These are phyloP conservation scores for Hapalemur alaotrensis DNA, from an alignment of 2,797 vertebrate species.

Conservation along the genomic window DNA sequence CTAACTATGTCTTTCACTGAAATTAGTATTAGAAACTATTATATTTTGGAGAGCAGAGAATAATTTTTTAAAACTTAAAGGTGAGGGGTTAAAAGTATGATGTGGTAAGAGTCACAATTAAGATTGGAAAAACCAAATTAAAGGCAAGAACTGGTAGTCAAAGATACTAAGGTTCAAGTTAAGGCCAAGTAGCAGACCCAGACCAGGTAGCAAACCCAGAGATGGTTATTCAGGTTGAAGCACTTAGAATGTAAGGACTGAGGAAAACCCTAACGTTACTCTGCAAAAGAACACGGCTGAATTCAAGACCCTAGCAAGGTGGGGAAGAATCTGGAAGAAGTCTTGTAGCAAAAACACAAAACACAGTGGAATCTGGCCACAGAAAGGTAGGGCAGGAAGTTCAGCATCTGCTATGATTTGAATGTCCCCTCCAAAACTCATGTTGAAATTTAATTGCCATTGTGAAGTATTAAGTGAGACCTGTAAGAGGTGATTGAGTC, in stretches of 20 bases:
- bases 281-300: background rate
- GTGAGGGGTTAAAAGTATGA: background rate
- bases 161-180: background rate
- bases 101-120: background rate
- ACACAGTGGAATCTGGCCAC: background rate
- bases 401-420: background rate
- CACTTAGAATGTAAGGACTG: background rate
- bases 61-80: constrained; percentile 15
- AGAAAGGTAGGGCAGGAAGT: background rate
- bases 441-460: background rate
- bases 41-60: background rate
- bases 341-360: background rate
- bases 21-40: background rate
- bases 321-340: background rate
- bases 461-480: background rate
- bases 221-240: background rate
- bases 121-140: background rate
- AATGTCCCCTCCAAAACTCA: background rate
- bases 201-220: background rate
- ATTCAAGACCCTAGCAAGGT: background rate
- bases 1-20: background rate
- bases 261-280: background rate
- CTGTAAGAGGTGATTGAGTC: background rate
- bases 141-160: background rate
- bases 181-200: background rate